A percentile compares a stretch with the other conserved stretches of the same genome.
Evolutionary conservation across 2,113 vertebrate genomes (phyloP).

Genomic region (Rhabdornis inornatus): DNA sequence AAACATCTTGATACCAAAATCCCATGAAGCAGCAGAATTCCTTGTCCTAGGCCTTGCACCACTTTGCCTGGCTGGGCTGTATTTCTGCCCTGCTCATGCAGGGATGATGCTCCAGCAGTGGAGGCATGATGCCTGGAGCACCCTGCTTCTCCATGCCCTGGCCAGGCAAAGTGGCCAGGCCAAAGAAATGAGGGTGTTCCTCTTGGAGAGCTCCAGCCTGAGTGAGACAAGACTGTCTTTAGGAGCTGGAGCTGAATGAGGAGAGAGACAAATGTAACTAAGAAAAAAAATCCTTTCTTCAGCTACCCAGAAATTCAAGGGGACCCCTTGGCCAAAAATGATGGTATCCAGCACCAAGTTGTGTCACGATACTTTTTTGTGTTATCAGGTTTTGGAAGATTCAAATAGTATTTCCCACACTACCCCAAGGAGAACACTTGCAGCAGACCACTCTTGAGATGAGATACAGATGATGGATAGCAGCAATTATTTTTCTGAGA

Average conservation of each 20-base stretch:
- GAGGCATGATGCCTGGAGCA: not conserved
- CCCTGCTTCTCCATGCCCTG: not conserved
- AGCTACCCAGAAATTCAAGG: not conserved
- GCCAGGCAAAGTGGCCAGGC: too few species aligned
- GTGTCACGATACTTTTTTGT: not conserved
- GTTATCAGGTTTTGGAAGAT: not conserved
- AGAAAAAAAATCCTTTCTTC: not conserved
- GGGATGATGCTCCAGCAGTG: not conserved
- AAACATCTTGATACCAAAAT: not conserved
- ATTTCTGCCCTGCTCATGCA: not conserved
- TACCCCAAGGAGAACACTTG: not conserved
- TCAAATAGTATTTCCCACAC: not conserved
- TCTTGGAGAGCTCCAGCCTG: not conserved
- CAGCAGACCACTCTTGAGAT: not conserved
- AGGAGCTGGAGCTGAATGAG: not conserved
- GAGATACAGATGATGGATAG: not conserved
- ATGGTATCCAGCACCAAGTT: not conserved
- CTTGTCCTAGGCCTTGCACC: not conserved
- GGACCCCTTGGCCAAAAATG: not conserved
- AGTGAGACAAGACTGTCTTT: not conserved
- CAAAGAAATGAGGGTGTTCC: fast-evolving
- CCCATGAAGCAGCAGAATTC: fast-evolving
- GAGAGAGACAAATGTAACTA: not conserved
- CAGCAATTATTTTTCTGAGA: not conserved
- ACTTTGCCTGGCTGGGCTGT: not conserved